Base-by-base conservation (phyloP, 1,140 invertebrate genomes). In the Vollenhovia emeryi region DNA sequence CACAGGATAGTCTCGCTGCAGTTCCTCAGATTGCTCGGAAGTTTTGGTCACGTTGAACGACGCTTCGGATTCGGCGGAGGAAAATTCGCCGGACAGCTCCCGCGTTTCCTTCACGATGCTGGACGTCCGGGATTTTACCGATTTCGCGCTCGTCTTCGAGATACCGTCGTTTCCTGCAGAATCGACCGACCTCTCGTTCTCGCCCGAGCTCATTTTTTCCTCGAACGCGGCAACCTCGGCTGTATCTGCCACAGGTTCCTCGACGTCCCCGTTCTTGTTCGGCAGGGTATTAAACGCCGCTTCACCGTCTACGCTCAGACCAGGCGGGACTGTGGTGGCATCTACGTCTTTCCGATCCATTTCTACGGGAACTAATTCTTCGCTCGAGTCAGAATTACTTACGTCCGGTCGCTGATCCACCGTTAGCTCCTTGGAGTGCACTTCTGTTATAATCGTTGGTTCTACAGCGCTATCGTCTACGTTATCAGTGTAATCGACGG, bases 1-100 rank as follows among this genome's bases (percentile, higher is more conserved):
- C 24, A 89, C 45, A 40, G 92, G 91, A 57, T 90, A 93, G 79
- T 93, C 92, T 52, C 90, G 87, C 5, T 92, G 93, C 7, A 90
- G 78, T 36, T 93, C 91, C 64, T 94, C 91, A 21, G 89, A 86
- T 11, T 86, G 86, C 40, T 89, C 84, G 30, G 85, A 62, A 15
- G 30, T 64, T 9, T 64, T 84, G 57, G 9, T 60, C 6, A 30
- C 40, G 55, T 48, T 76, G 5, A 60, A 68, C n/a, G 64, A 50
- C 7, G 36, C 30, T 3, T 80, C 90, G 0, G 80, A 43, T 27
- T 89, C 88, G 13, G 74, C 45, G 7, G 86, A 89, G 3, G 60
- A 57, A 11, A 86, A 74, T 45, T 91, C 87, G 24, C 85, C 52
- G 0, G 89, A 85, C 1, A 87, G 69, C 33, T 90, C 86, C 64